phyloP scores from a whole-genome alignment of 2,888 invertebrate genomes.

The Cantharis flavilabris region DNA sequence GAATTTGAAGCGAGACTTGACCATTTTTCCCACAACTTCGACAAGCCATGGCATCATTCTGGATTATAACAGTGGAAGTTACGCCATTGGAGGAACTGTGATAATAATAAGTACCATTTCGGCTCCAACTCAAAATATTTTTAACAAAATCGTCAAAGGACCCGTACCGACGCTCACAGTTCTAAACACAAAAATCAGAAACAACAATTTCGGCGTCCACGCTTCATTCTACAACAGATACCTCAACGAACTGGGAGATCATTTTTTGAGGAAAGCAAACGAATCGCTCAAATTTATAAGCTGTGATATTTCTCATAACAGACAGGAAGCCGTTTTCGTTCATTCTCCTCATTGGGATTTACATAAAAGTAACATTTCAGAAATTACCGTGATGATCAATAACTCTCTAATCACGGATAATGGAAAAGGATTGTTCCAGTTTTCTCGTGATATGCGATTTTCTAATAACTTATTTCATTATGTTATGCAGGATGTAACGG shows the following conservation, averaged over 20 bases:
- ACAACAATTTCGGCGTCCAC: slow-evolving; percentile 80
- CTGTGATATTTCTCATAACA: slow-evolving; percentile 81
- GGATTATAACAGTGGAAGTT: slow-evolving; percentile 77
- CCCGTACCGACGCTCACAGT: slow-evolving; percentile 78
- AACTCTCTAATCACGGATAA: slow-evolving; percentile 85
- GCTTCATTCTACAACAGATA: slow-evolving; percentile 88
- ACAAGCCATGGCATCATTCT: slow-evolving; percentile 80
- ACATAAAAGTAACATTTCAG: slow-evolving; percentile 83
- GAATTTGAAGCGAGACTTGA: slow-evolving; percentile 81
- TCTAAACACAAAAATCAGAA: slow-evolving; percentile 74
- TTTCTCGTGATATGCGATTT: slow-evolving; percentile 89
- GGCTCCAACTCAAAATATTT: slow-evolving; percentile 74
- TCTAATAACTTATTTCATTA: slow-evolving; percentile 98
- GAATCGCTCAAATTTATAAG: slow-evolving; percentile 81
- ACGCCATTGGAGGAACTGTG: slow-evolving; percentile 82
- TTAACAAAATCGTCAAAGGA: slow-evolving; percentile 75
- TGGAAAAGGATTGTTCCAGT: slow-evolving; percentile 84
- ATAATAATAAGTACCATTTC: slow-evolving; percentile 75
- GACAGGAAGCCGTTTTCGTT: slow-evolving; percentile 78
- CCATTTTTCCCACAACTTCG: slow-evolving; percentile 88
- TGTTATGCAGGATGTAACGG: slow-evolving; percentile 81
- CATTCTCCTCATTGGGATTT: slow-evolving; percentile 88
- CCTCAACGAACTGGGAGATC: slow-evolving; percentile 82
- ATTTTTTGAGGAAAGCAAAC: slow-evolving; percentile 84
- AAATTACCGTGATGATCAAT: slow-evolving; percentile 88